Conservation (phyloP, 2,888 invertebrate species). For the Euphydryas editha region DNA sequence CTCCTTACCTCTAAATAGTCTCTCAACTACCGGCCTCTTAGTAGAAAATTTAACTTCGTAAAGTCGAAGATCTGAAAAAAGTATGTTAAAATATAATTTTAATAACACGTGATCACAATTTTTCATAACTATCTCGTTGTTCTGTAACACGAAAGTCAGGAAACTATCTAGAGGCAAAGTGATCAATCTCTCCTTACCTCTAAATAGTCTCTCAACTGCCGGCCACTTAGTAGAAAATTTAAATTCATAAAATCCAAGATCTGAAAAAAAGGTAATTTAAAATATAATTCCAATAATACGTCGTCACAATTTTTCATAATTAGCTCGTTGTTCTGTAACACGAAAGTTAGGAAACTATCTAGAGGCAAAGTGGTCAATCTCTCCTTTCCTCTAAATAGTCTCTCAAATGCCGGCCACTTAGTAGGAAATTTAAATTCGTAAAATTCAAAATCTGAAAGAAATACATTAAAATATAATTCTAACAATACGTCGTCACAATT, state of each 20-base stretch:
- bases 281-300: not conserved
- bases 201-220: slow-evolving; percentile 14
- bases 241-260: no score
- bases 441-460: no score
- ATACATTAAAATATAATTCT: no score
- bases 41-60: no score
- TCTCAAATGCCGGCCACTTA: not conserved
- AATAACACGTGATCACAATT: not conserved
- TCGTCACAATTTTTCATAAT: no score
- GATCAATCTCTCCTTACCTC: slow-evolving; percentile 10
- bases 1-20: slow-evolving; percentile 14
- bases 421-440: no score
- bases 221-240: no score
- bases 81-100: not conserved
- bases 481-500: no score
- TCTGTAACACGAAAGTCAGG: not conserved
- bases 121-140: not conserved
- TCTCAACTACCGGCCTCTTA: not conserved
- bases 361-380: slow-evolving; percentile 6
- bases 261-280: no score
- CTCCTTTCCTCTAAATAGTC: slow-evolving; percentile 22
- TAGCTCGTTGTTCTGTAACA: not conserved
- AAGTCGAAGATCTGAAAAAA: no score
- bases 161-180: slow-evolving; percentile 19
- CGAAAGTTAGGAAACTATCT: slow-evolving; percentile 12